These are phyloP conservation scores for Escarpia spicata DNA, from an alignment of 2,888 invertebrate species.

Conservation along the genomic window DNA sequence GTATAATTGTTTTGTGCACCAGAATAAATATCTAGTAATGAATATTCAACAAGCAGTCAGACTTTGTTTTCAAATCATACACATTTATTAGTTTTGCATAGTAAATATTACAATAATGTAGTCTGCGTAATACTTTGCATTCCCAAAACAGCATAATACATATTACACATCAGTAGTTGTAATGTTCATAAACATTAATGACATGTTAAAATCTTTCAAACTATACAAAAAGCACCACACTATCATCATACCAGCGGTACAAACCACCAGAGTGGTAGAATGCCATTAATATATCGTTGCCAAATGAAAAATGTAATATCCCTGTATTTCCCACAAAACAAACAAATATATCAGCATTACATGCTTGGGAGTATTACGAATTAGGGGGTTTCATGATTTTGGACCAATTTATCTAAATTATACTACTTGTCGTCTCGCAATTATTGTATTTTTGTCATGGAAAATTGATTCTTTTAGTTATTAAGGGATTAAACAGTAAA, in stretches of 20 bases:
- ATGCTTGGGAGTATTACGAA: too few relatives aligned
- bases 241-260: background rate
- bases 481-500: too few relatives aligned
- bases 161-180: background rate
- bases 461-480: too few relatives aligned
- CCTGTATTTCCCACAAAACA: background rate
- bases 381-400: too few relatives aligned
- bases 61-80: background rate
- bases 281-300: background rate
- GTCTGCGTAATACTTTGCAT: background rate
- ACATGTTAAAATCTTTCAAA: background rate
- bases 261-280: background rate
- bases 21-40: background rate
- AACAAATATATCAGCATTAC: background rate
- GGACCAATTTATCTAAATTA: too few relatives aligned
- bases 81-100: background rate
- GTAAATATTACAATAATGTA: background rate
- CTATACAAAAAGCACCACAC: background rate
- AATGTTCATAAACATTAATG: constrained; percentile 5
- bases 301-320: background rate
- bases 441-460: too few relatives aligned
- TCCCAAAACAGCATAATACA: background rate
- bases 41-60: background rate
- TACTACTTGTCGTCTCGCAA: too few relatives aligned
- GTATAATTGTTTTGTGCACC: background rate